Evolutionary conservation across 2,888 invertebrate species (phyloP).

Genomic region (Agriopis aurantiaria): DNA sequence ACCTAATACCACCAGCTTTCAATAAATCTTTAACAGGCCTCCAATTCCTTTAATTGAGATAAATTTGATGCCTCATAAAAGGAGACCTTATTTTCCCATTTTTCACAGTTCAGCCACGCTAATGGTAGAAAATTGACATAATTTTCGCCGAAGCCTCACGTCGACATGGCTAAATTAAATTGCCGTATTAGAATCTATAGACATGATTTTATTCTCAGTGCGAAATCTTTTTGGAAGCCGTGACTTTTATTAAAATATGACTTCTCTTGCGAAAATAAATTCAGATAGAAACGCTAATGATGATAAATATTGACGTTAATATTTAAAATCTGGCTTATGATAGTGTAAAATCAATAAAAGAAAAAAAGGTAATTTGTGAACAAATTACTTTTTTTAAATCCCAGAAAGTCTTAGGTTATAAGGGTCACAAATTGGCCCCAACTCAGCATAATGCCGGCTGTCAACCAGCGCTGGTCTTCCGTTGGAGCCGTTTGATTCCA

Average conservation of each 20-base stretch:
- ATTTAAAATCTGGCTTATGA: too few relatives aligned
- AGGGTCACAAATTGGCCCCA: too few relatives aligned
- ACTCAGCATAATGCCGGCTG: too few relatives aligned
- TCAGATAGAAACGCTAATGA: neutral
- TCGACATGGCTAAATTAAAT: slow-evolving; percentile 50
- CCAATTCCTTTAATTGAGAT: slow-evolving; percentile 37
- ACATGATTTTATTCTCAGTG: slow-evolving; percentile 24
- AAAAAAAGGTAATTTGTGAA: too few relatives aligned
- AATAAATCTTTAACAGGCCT: slow-evolving; percentile 23
- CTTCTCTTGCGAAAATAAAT: slow-evolving; percentile 14
- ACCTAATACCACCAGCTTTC: slow-evolving; percentile 9
- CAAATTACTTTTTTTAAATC: too few relatives aligned
- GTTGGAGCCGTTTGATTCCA: too few relatives aligned
- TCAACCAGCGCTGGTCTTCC: too few relatives aligned
- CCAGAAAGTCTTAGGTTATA: too few relatives aligned
- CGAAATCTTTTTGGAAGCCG: slow-evolving; percentile 13
- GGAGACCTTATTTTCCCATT: slow-evolving; percentile 37
- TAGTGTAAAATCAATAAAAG: too few relatives aligned
- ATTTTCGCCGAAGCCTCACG: slow-evolving; percentile 60
- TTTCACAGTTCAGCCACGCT: slow-evolving; percentile 47
- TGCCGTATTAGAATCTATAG: slow-evolving; percentile 37
- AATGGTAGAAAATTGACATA: slow-evolving; percentile 69
- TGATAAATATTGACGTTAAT: neutral
- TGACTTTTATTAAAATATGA: slow-evolving; percentile 11
- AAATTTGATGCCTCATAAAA: slow-evolving; percentile 38